Evolutionary conservation across 2,113 vertebrate genomes (phyloP), one percentile per base, ranked within the genome.

Genomic region (Numida meleagris): DNA sequence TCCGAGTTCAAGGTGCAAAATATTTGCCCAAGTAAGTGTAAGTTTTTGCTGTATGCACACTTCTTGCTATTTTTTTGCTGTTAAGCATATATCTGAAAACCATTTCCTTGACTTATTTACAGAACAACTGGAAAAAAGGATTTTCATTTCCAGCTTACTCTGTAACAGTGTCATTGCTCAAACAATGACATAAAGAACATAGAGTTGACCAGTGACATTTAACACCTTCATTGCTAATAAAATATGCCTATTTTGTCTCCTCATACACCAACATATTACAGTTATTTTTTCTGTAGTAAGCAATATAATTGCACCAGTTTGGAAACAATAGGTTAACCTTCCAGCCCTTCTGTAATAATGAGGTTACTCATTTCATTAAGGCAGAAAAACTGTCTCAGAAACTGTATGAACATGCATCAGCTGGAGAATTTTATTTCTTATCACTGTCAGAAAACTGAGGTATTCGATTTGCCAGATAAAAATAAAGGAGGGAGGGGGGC

Each of bases 1-100:
- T 3, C 4, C 76, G 36, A 4, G 6, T 38, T 40, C 29, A 11
- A 51, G 14, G 50, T 55, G 1, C 0, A 0, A 93, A 80, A 71
- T 87, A 80, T 72, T 72, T 79, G 50, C 34, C 51, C 42, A 53
- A 70, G 29, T 38, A 42, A 74, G 24, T 42, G 40, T 12, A 21
- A 79, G 3, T 55, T 86, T 45, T 72, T 43, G 6, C 7, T 68
- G 10, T 45, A 8, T 45, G 8, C 4, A 74, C 2, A 45, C 16
- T 79, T 86, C 67, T 87, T 58, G 13, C 12, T 65, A 43, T 0
- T 46, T 21, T 53, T 86, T 81, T 83, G 17, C 25, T 43, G 6
- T 79, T 73, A 82, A 63, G 2, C 12, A 50, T 34, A 55, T 34
- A 85, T 15, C 33, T 77, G 59, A 89, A 91, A 88, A 83, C 2